Percentiles rank a stretch among this genome's conserved stretches.
These are phyloP conservation scores for Mesitornis unicolor DNA, from an alignment of 2,113 vertebrate species.

Conservation along the genomic window DNA sequence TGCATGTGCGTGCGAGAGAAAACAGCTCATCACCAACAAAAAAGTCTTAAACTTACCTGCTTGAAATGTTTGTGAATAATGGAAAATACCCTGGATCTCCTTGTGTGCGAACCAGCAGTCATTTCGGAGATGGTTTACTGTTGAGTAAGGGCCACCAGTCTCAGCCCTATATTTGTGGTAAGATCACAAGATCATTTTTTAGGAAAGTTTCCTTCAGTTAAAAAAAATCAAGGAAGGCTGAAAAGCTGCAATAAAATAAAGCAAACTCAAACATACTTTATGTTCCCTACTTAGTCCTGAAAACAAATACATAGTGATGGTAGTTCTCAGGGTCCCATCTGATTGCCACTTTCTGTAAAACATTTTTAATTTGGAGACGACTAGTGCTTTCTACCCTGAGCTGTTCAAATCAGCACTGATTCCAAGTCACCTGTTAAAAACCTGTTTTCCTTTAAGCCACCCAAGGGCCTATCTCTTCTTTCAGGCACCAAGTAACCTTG, in stretches of 20 bases:
- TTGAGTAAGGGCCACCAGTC: neutral
- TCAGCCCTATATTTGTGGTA: neutral
- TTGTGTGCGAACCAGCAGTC: neutral
- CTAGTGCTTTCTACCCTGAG: neutral
- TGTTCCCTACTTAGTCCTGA: neutral
- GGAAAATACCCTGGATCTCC: neutral
- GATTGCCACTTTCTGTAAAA: neutral
- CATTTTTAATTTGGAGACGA: neutral
- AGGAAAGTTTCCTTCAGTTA: neutral
- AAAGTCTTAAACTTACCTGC: constrained; percentile 16
- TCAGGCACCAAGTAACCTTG: neutral
- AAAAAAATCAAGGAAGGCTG: neutral
- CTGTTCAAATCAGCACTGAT: neutral
- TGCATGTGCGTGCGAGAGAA: neutral
- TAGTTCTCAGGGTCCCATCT: neutral
- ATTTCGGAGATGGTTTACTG: neutral
- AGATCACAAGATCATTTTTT: neutral
- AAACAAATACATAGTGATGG: neutral
- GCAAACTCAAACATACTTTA: neutral
- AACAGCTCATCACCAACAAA: neutral
- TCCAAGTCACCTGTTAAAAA: neutral
- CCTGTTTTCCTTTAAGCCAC: neutral
- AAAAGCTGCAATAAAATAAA: neutral
- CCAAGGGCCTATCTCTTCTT: neutral
- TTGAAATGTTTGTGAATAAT: neutral